Evolutionary conservation across 2,888 invertebrate genomes (phyloP), one percentile per base, ranked within the genome.

Genomic region (Apeira syringaria): DNA sequence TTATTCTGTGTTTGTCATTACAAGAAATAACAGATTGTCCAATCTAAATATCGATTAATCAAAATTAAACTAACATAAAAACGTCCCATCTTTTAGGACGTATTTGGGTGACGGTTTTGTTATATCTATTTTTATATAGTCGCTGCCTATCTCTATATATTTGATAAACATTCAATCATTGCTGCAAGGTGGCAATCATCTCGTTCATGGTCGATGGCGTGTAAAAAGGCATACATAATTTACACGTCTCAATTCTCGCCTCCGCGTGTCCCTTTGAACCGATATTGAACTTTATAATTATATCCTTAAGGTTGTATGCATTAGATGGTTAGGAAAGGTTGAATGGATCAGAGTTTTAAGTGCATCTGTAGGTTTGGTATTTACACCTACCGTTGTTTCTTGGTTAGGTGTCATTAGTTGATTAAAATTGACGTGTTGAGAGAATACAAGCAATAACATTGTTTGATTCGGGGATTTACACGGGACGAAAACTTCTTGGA

Each of bases 181-280:
- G 20, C 42, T 31, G 31, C 43, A 34, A 53, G 45, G 47, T 41
- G 32, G 47, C 42, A 48, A 52, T 53, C 47, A 38, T 50, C 50
- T 39, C 42, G 36, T 42, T 32, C 36, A 43, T 45, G 41, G 34
- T 32, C 45, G 17, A 30, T 36, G 41, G 36, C 29, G 40, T 38
- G 43, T 35, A 31, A 53, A 47, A 53, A 43, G 35, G 43, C 27
- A 36, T 47, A 29, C 43, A 47, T 38, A 37, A 46, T 44, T 47
- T 41, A 32, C 44, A 41, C 34, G 43, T 49, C 51, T 49, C 35
- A 44, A 49, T 47, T 39, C 32, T 47, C 47, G 31, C 41, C 51
- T 39, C 32, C 43, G 20, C 39, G 12, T 30, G 1, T 12, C 15
- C 11, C 10, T 25, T 5, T 18, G 3, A 10, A n/a, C 7, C 9